These are phyloP conservation scores for Hydriomena furcata DNA, from an alignment of 2,888 invertebrate species.

Conservation along the genomic window DNA sequence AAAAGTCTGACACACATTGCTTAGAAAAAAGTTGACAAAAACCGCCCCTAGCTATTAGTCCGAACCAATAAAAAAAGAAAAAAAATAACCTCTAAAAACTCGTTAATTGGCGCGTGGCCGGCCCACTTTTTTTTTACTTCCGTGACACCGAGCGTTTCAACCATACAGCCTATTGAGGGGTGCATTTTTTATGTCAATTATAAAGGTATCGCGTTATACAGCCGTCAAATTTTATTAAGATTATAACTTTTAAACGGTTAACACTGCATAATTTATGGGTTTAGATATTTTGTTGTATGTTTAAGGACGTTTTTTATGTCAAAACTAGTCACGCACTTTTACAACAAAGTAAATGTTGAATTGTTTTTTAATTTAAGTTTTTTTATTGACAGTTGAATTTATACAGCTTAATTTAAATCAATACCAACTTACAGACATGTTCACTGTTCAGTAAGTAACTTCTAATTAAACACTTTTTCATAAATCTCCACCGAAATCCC, in stretches of 20 bases:
- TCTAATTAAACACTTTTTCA: too few relatives aligned
- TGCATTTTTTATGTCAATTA: slow-evolving; percentile 76
- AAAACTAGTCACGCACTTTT: slow-evolving; percentile 5
- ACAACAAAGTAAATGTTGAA: not conserved
- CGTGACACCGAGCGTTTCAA: slow-evolving; percentile 42
- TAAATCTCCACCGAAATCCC: not conserved
- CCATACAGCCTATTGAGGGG: slow-evolving; percentile 58
- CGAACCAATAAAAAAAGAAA: slow-evolving; percentile 69
- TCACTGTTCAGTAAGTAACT: too few relatives aligned
- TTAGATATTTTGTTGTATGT: slow-evolving; percentile 32
- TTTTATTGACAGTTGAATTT: too few relatives aligned
- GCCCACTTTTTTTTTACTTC: slow-evolving; percentile 63
- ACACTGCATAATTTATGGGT: slow-evolving; percentile 50
- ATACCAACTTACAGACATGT: too few relatives aligned
- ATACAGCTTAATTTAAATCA: too few relatives aligned
- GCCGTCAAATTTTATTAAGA: slow-evolving; percentile 67
- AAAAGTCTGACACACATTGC: slow-evolving; percentile 59
- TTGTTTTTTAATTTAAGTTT: not conserved
- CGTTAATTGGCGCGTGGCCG: slow-evolving; percentile 77
- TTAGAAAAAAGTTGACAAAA: slow-evolving; percentile 61
- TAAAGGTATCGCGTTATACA: slow-evolving; percentile 41
- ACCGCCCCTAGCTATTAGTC: slow-evolving; percentile 64
- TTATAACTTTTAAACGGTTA: slow-evolving; percentile 61
- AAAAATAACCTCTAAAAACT: slow-evolving; percentile 69
- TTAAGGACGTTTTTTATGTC: slow-evolving; percentile 34